Evolutionary conservation across 2,797 vertebrate genomes (phyloP).

Genomic region (Pyrocephalus nanus): DNA sequence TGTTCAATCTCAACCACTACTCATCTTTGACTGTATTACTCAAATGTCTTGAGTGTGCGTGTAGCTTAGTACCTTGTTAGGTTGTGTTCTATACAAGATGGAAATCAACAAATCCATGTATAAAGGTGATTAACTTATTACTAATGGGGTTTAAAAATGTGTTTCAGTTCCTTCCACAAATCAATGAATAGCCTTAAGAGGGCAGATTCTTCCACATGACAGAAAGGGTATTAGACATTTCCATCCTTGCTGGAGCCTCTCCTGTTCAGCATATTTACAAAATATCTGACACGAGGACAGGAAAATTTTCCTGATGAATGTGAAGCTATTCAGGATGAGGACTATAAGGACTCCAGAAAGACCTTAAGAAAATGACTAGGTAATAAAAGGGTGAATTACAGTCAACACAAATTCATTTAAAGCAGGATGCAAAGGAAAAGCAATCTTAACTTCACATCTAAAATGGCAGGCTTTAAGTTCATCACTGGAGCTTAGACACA

Average conservation of each 20-base stretch:
- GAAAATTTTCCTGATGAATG: background rate
- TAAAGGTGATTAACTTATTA: background rate
- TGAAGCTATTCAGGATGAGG: background rate
- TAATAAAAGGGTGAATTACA: background rate
- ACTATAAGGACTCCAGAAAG: background rate
- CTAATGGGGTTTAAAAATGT: background rate
- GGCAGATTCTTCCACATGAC: background rate
- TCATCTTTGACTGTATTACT: background rate
- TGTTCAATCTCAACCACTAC: background rate
- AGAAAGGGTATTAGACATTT: background rate
- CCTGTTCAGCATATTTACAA: background rate
- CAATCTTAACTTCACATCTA: background rate
- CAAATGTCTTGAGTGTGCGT: background rate
- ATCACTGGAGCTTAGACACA: background rate
- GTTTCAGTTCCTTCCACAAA: background rate
- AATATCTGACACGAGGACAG: background rate
- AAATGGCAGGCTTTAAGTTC: background rate
- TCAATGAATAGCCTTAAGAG: background rate
- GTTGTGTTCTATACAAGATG: accelerated
- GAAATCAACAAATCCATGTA: background rate
- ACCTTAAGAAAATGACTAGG: background rate
- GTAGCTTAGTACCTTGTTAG: background rate
- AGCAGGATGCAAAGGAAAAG: background rate
- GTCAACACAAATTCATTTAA: background rate
- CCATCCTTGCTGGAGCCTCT: background rate